These are phyloP conservation scores for Aleadryas rufinucha DNA, from an alignment of 2,113 vertebrate species.

Conservation along the genomic window DNA sequence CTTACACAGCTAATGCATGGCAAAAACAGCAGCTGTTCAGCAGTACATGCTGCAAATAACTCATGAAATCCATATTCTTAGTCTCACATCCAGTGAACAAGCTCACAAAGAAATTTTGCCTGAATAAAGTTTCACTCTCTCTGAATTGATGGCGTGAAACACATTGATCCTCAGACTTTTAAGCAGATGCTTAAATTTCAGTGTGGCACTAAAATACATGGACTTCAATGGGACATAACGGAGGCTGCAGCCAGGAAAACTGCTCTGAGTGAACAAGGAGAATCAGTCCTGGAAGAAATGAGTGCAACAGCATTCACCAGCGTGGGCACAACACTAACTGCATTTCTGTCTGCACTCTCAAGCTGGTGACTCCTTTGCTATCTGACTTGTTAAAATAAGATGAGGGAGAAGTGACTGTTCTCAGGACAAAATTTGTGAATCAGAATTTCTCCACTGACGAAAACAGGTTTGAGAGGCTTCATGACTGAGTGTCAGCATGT, in stretches of 20 bases:
- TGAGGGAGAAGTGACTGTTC: neutral
- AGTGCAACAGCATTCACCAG: neutral
- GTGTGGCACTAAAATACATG: neutral
- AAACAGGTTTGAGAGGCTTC: neutral
- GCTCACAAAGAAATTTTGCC: neutral
- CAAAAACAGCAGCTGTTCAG: neutral
- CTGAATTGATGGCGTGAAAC: neutral
- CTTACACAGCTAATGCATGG: neutral
- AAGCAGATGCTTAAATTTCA: neutral
- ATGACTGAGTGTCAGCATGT: neutral
- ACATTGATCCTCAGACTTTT: neutral
- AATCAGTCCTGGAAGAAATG: neutral
- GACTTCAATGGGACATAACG: neutral
- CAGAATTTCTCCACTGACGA: neutral
- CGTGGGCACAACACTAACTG: neutral
- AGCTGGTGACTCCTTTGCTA: neutral
- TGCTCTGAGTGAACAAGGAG: neutral
- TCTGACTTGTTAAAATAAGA: neutral
- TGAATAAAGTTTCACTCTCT: neutral
- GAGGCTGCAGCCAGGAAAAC: neutral
- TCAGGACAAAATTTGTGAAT: neutral
- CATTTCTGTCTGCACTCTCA: neutral
- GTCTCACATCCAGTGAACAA: neutral
- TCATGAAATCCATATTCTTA: neutral
- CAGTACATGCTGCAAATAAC: neutral